Percentiles rank a stretch among this genome's conserved stretches.
These are phyloP conservation scores for Pseudocheirus occidentalis DNA, from an alignment of 2,797 vertebrate species.

Conservation along the genomic window DNA sequence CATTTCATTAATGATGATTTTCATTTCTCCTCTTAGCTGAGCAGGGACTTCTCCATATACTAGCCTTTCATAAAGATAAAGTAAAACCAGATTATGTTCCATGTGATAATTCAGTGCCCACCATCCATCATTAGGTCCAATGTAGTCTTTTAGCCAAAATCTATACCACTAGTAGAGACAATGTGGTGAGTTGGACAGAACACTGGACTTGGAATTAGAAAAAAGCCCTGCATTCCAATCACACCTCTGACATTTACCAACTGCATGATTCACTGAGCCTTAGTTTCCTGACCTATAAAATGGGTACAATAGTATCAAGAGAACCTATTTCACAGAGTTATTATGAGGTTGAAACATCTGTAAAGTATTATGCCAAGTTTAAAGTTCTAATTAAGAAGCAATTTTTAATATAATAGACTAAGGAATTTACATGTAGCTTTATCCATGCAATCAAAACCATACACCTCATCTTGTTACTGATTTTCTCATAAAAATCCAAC, in stretches of 20 bases:
- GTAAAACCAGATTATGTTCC: neutral
- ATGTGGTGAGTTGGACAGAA: neutral
- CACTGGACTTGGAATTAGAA: neutral
- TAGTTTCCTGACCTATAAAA: neutral
- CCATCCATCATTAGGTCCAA: neutral
- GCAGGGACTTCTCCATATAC: neutral
- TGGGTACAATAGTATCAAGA: neutral
- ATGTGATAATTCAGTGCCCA: neutral
- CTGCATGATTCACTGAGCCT: neutral
- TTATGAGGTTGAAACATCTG: neutral
- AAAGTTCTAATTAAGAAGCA: neutral
- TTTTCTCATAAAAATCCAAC: neutral
- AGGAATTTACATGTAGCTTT: neutral
- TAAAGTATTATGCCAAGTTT: neutral
- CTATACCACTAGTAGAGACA: neutral
- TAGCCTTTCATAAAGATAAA: neutral
- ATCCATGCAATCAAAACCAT: neutral
- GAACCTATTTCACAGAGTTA: neutral
- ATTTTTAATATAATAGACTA: neutral
- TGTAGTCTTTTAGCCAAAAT: neutral
- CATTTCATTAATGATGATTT: neutral
- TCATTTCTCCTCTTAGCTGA: neutral
- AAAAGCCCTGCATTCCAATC: neutral
- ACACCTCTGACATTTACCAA: neutral
- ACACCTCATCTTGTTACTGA: neutral